Base-by-base conservation (phyloP, 2,888 invertebrate genomes). In the Pilophorus perplexus region DNA sequence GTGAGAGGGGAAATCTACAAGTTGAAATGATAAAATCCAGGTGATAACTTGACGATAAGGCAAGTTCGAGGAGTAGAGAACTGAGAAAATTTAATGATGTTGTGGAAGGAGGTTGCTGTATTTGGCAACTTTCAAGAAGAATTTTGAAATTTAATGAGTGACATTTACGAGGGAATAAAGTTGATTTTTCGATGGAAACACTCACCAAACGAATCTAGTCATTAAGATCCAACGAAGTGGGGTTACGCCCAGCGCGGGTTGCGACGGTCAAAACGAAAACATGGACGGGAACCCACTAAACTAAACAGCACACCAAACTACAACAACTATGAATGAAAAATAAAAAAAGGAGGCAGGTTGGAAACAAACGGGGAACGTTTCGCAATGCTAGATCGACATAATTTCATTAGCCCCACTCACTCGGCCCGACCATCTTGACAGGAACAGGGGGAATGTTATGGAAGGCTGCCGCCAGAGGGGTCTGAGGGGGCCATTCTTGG, bases 371-470 rank as follows among this genome's bases (percentile, higher is more conserved):
- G 62, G 46, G 62, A 62, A n/a, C n/a, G 20, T 46, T 44, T 40
- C 38, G 46, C 62, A 46, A 46, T 28, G 62, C 62, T 62, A 62
- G 27, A 62, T 62, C 28, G 33, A 62, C 62, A 62, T 62, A 60
- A 60, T 60, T 62, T 62, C 62, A 46, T 62, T 62, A 62, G 48
- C 62, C 62, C 62, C 62, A 46, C 62, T 62, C 33, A 33, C 46
- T 62, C 28, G 37, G 44, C 46, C 48, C 46, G 44, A 28, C 62
- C 62, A 62, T 62, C 33, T 62, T 59, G 57, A 50, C 54, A n/a
- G n/a, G n/a, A n/a, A n/a, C n/a, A n/a, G n/a, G n/a, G 6, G 33
- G 33, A 33, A 6, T 33, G 33, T 33, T 52, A 27, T 25, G 12
- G 27, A 27, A 12, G 27, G 22, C 14, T 12, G 52, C 25, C 22